Evolutionary conservation across 2,113 vertebrate genomes (phyloP), one percentile per base, ranked within the genome.

Genomic region (Mirounga angustirostris): DNA sequence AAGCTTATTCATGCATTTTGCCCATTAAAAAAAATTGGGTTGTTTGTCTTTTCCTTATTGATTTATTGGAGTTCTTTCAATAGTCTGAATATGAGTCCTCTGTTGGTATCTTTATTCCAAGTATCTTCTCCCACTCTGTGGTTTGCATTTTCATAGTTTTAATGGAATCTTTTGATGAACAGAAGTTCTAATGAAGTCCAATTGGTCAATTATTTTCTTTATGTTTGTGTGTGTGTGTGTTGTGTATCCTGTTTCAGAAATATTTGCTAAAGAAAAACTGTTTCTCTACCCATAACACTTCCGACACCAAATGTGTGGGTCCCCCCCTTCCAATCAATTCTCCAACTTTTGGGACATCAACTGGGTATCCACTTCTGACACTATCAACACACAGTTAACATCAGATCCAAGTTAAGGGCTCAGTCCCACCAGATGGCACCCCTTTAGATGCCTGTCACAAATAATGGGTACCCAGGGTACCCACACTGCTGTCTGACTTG

Each of bases 81-180:
- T 30, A 61, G 69, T 91, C 76, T 83, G 36, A 88, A 30, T 59
- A 71, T 0, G 18, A 80, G 36, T 65, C 52, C 40, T 79, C 50
- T 12, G 18, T 24, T 91, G 82, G 58, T n/a, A 13, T 46, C 54
- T 79, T 84, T 96, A 46, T n/a, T 93, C 24, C 74, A 43, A 30
- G 74, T 74, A 14, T 89, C 52, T 90, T 82, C 50, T 94, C 36
- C 19, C n/a, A 28, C 54, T 46, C 63, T 73, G 54, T 71, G 81
- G 65, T 90, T 79, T 90, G 54, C 81, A 43, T 90, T 97, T 90
- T 90, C 73, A 50, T 84, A 76, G 4, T 82, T 73, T 84, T 92
- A 71, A 54, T 84, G 46, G 54, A 56, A 21, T 89, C 28, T 80
- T 86, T 63, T 33, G 33, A 93, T 33, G 26, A 91, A 58, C 61